Conservation (phyloP, 2,888 invertebrate species). For the Platerodrilus igneus region DNA sequence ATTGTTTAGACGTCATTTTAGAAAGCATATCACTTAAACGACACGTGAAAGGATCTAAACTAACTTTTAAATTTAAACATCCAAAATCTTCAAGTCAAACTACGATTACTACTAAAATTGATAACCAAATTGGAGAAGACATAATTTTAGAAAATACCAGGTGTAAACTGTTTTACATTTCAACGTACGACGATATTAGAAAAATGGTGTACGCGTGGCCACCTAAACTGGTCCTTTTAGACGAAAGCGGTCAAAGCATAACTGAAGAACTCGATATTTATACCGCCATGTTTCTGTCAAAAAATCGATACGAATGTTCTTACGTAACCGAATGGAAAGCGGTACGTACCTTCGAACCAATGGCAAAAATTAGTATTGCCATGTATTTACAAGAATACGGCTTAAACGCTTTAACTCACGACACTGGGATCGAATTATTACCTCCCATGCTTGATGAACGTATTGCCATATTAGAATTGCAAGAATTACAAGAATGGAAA, state of each 20-base stretch:
- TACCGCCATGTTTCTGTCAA: conserved; percentile 23
- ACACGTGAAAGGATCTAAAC: conserved; percentile 24
- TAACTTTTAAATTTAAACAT: conserved; percentile 40
- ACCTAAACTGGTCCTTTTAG: conserved; percentile 35
- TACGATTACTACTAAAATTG: conserved; percentile 33
- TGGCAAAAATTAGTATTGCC: conserved; percentile 34
- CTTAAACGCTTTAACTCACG: conserved; percentile 15
- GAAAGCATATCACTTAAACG: conserved; percentile 35
- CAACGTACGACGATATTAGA: conserved; percentile 32
- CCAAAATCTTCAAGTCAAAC: conserved; percentile 37
- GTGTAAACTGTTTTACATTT: conserved; percentile 37
- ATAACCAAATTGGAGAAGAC: conserved; percentile 28
- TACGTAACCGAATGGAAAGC: conserved; percentile 30
- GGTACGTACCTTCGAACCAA: conserved; percentile 27
- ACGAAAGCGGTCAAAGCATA: conserved; percentile 32
- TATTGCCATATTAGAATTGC: conserved; percentile 55
- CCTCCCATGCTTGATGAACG: conserved; percentile 42
- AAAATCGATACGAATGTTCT: conserved; percentile 18
- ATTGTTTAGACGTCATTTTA: conserved; percentile 36
- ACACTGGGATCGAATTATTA: conserved; percentile 25
- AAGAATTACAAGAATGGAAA: conserved; percentile 72
- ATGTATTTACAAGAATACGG: conserved; percentile 29
- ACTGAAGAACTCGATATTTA: conserved; percentile 33
- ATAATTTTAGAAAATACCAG: conserved; percentile 31
- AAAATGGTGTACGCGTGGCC: conserved; percentile 37